Evolutionary conservation across 2,113 vertebrate species (phyloP).

Genomic region (Sterrhoptilus dennistouni): DNA sequence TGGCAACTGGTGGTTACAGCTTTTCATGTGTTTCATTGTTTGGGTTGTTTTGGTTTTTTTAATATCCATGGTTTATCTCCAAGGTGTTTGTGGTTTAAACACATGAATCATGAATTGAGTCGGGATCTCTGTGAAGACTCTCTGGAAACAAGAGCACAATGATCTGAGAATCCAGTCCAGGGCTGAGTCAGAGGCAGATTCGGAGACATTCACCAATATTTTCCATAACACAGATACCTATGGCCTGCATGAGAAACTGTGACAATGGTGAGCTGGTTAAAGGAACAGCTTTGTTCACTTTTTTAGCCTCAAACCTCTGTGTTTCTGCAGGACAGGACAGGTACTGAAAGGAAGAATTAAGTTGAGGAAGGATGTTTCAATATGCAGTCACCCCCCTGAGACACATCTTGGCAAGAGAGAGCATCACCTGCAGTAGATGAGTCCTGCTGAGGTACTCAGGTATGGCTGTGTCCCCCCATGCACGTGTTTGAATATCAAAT

Average conservation of each 20-base stretch:
- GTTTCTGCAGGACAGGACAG: background rate
- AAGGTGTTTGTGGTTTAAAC: conserved; percentile 32
- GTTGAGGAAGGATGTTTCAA: background rate
- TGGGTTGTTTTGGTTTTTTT: background rate
- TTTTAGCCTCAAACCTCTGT: background rate
- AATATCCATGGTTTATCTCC: background rate
- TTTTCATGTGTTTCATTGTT: background rate
- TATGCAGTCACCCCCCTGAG: background rate
- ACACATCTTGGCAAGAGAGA: background rate
- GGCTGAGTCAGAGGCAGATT: background rate
- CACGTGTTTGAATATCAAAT: background rate
- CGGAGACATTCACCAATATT: background rate
- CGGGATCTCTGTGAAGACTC: background rate
- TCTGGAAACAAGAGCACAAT: background rate
- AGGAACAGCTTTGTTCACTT: background rate
- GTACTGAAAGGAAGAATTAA: background rate
- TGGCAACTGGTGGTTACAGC: background rate
- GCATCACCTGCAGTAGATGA: background rate
- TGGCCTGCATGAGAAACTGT: background rate
- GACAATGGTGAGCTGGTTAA: background rate
- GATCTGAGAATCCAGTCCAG: background rate
- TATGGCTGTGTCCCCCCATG: background rate
- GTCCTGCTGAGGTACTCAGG: background rate
- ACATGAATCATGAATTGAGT: background rate
- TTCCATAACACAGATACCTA: background rate